Percentiles rank a stretch among this genome's conserved stretches.
phyloP scores from a whole-genome alignment of 2,113 vertebrate genomes.

The Dromas ardeola region DNA sequence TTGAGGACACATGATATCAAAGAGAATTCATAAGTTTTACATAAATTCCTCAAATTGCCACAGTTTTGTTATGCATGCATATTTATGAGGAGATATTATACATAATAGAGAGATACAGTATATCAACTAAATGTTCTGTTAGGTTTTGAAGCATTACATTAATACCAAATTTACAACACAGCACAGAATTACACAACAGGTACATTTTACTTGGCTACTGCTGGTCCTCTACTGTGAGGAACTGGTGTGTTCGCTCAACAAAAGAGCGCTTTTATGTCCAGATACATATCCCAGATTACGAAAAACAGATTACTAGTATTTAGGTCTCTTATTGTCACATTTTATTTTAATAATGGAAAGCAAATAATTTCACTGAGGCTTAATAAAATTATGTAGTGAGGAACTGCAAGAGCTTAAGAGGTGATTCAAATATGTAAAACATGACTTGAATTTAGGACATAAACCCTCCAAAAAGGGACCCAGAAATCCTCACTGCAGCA shows the following conservation, averaged over 20 bases:
- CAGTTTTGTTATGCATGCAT: constrained; percentile 42
- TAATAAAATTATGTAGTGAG: not conserved
- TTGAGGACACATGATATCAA: not conserved
- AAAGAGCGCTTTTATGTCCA: not conserved
- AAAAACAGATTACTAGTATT: not conserved
- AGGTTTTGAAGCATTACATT: constrained; percentile 31
- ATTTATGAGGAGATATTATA: constrained; percentile 40
- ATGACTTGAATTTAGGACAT: not conserved
- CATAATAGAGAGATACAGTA: constrained; percentile 41
- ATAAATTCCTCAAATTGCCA: constrained; percentile 58
- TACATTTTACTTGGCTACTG: not conserved
- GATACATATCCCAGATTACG: not conserved
- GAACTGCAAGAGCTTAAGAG: not conserved
- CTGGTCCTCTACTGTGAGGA: not conserved
- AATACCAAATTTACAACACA: not conserved
- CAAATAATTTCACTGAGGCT: not conserved
- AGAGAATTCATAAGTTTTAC: constrained; percentile 46
- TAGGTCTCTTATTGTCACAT: not conserved
- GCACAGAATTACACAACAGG: constrained; percentile 4
- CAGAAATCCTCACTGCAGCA: not conserved
- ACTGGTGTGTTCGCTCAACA: not conserved
- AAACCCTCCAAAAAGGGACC: not conserved
- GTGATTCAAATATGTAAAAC: constrained; percentile 7
- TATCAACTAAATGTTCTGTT: constrained; percentile 45
- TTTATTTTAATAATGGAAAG: not conserved